Evolutionary conservation across 2,113 vertebrate genomes (phyloP).

Genomic region (Numida meleagris): DNA sequence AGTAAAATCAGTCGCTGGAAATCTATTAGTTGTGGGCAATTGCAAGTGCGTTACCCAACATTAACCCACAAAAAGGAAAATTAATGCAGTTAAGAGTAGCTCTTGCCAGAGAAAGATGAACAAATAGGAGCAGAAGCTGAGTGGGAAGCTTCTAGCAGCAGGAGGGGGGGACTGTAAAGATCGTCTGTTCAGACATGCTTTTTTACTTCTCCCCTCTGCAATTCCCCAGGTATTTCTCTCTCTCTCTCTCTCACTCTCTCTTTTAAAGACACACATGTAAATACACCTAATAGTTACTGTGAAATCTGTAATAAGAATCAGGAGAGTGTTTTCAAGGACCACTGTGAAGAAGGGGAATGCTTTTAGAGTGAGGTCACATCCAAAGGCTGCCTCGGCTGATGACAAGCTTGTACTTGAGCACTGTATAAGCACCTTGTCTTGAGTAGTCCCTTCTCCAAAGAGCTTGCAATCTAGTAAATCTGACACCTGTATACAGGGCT

Average conservation of each 20-base stretch:
- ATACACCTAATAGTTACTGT: background rate
- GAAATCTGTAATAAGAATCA: slow-evolving; percentile 33
- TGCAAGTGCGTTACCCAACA: slow-evolving; percentile 32
- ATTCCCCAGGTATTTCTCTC: slow-evolving; percentile 13
- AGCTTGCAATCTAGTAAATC: background rate
- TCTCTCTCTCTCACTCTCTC: background rate
- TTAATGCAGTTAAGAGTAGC: slow-evolving; percentile 43
- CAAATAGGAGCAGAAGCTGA: slow-evolving; percentile 70
- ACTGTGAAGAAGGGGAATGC: slow-evolving; percentile 29
- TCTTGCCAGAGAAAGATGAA: slow-evolving; percentile 62
- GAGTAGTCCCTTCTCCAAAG: background rate
- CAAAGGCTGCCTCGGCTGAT: slow-evolving; percentile 43
- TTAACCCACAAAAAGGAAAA: slow-evolving; percentile 59
- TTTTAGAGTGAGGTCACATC: slow-evolving; percentile 56
- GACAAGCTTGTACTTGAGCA: background rate
- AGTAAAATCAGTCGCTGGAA: slow-evolving; percentile 46
- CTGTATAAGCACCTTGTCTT: slow-evolving; percentile 59
- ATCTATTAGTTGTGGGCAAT: slow-evolving; percentile 52
- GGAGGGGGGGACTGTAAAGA: slow-evolving; percentile 48
- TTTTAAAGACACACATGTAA: slow-evolving; percentile 41
- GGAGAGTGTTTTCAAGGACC: slow-evolving; percentile 22
- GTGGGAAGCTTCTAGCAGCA: slow-evolving; percentile 66
- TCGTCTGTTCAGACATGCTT: slow-evolving; percentile 58
- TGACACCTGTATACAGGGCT: background rate
- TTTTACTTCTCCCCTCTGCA: background rate